phyloP scores from a whole-genome alignment of 1,140 invertebrate genomes.

The Manduca sexta region DNA sequence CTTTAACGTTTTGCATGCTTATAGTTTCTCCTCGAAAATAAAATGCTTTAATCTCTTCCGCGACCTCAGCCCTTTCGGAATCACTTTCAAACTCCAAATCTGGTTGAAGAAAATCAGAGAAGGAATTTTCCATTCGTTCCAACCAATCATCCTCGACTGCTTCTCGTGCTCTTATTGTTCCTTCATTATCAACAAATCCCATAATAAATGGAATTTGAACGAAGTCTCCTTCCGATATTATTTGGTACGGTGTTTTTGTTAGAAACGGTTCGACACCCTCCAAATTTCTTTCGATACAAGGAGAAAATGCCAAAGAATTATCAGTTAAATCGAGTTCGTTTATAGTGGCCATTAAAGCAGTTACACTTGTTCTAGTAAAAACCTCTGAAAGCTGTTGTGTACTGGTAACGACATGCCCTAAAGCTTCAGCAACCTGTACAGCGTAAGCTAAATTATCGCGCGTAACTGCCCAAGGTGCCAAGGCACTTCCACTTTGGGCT shows the following conservation, averaged over 20 bases:
- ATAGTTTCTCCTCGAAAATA: constrained; percentile 38
- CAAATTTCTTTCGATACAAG: constrained; percentile 48
- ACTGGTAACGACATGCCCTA: constrained; percentile 42
- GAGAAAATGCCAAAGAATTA: constrained; percentile 54
- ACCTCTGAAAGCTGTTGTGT: constrained; percentile 39
- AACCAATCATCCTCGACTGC: constrained; percentile 40
- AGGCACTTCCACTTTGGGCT: constrained; percentile 67
- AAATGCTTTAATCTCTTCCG: constrained; percentile 31
- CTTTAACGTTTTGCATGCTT: constrained; percentile 18
- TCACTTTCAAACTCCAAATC: constrained; percentile 40
- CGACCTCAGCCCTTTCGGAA: constrained; percentile 19
- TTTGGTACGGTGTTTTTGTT: constrained; percentile 42
- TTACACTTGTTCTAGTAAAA: constrained; percentile 45
- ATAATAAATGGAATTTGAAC: constrained; percentile 47
- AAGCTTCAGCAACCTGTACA: constrained; percentile 41
- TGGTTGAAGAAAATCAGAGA: constrained; percentile 48
- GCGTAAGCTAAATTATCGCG: constrained; percentile 50
- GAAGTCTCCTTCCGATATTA: constrained; percentile 33
- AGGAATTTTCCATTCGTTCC: constrained; percentile 43
- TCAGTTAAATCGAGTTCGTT: constrained; percentile 53
- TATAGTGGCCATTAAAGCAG: constrained; percentile 53
- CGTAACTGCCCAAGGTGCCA: constrained; percentile 69
- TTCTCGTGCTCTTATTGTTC: constrained; percentile 49
- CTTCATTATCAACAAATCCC: constrained; percentile 60
- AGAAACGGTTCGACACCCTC: constrained; percentile 39